Evolutionary conservation across 2,113 vertebrate genomes (phyloP).

Genomic region (Cygnus atratus): DNA sequence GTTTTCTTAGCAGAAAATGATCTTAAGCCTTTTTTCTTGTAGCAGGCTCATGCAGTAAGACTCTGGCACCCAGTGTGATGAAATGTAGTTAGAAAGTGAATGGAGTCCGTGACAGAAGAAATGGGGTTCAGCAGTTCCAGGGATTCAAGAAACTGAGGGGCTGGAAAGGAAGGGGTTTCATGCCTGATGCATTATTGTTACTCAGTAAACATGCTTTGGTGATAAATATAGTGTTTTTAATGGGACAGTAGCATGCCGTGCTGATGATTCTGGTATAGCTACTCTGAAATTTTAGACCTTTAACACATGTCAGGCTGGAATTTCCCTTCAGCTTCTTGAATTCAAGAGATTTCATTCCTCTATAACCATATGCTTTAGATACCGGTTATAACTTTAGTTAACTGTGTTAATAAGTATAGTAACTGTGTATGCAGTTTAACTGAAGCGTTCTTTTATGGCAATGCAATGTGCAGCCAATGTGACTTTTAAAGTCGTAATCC

Average conservation of each 20-base stretch:
- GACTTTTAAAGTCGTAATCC: not conserved
- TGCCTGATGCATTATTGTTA: fast-evolving
- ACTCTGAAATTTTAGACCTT: not conserved
- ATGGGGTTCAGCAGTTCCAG: not conserved
- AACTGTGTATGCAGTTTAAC: not conserved
- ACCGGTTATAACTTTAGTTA: not conserved
- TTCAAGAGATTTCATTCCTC: not conserved
- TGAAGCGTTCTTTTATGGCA: not conserved
- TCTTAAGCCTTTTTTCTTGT: not conserved
- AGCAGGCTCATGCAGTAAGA: not conserved
- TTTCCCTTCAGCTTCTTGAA: not conserved
- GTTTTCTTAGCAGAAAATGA: not conserved
- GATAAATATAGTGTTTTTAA: not conserved
- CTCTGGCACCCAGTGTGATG: not conserved
- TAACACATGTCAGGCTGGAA: not conserved
- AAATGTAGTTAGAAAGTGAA: not conserved
- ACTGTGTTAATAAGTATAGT: not conserved
- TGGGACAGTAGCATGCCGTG: not conserved
- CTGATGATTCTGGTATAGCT: not conserved
- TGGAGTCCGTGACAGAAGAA: not conserved
- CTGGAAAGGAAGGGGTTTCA: not conserved
- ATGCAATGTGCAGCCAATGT: not conserved
- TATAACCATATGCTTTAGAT: not conserved
- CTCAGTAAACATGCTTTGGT: not conserved
- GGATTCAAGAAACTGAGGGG: not conserved